Base-by-base conservation (phyloP, 1,140 invertebrate species). In the Chlorops oryzae region DNA sequence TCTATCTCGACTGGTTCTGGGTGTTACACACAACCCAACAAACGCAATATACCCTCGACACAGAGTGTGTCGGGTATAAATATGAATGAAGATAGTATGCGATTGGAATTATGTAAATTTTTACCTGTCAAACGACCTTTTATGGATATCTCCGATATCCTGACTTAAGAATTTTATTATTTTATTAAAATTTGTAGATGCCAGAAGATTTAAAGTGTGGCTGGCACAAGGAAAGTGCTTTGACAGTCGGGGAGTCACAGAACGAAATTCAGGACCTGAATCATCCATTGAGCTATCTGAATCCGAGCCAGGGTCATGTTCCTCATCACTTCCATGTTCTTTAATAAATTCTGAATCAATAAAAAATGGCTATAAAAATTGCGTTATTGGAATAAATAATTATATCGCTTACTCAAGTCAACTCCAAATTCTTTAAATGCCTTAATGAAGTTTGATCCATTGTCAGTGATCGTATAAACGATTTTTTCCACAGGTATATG, bases 371-470 rank as follows among this genome's bases (percentile, higher is more conserved):
- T 20, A 17, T 42, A 24, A 2, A 13, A 12, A 41, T 39, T 21
- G 38, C n/a, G n/a, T n/a, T n/a, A n/a, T n/a, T n/a, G n/a, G n/a
- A n/a, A n/a, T n/a, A n/a, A n/a, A n/a, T n/a, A n/a, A n/a, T n/a
- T n/a, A n/a, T 46, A 24, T 40, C 7, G 50, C 12, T 38, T 53
- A 50, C 23, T 46, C 38, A n/a, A 52, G 22, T 25, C 39, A 27
- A 39, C 37, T 42, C 25, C 48, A 39, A 42, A 39, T 24, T 23
- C 25, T 17, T 34, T 39, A 10, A 59, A 61, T 3, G 55, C 50
- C 41, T 59, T 61, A 10, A 56, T 43, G 47, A 59, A 61, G 49
- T 59, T 61, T 15, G 51, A 55, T 12, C 50, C 59, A 38, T 57
- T 59, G 40, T 59, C 61, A 18, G 58, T 59, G 10, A 61, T 50